Evolutionary conservation across 2,888 invertebrate genomes (phyloP).

Genomic region (Xestoiulus laeticollis): DNA sequence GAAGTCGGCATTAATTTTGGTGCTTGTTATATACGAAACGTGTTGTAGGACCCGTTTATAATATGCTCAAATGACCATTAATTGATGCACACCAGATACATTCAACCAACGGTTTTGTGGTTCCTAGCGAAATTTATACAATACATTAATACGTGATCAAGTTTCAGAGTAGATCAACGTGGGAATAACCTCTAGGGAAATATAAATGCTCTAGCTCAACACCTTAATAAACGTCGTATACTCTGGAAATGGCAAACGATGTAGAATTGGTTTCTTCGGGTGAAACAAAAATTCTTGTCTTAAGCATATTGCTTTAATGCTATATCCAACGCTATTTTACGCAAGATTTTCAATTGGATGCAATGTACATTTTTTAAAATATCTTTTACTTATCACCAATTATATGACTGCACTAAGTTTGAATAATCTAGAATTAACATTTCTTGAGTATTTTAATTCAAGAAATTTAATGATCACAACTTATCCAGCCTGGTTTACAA

Average conservation of each 20-base stretch:
- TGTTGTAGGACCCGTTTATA: not conserved
- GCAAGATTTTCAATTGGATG: too few species aligned
- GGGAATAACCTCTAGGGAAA: constrained; percentile 1
- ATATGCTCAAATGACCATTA: constrained; percentile 36
- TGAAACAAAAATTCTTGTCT: not conserved
- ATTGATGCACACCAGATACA: constrained; percentile 22
- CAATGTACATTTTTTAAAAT: too few species aligned
- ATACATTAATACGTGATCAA: constrained; percentile 43
- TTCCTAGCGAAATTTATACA: not conserved
- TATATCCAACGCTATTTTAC: too few species aligned
- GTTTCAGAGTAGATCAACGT: constrained; percentile 21
- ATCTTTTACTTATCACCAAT: too few species aligned
- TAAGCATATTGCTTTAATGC: not conserved
- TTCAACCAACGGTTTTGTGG: not conserved
- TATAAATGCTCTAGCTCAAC: constrained; percentile 3
- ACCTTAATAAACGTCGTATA: constrained; percentile 5
- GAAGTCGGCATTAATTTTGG: not conserved
- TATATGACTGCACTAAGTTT: too few species aligned
- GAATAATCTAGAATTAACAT: too few species aligned
- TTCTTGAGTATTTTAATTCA: too few species aligned
- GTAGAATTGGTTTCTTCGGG: not conserved
- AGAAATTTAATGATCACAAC: too few species aligned
- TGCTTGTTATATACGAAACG: constrained; percentile 22
- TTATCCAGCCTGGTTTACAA: too few species aligned
- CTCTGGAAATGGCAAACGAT: not conserved